phyloP scores from a whole-genome alignment of 1,140 invertebrate species.

The Atta colombica region DNA sequence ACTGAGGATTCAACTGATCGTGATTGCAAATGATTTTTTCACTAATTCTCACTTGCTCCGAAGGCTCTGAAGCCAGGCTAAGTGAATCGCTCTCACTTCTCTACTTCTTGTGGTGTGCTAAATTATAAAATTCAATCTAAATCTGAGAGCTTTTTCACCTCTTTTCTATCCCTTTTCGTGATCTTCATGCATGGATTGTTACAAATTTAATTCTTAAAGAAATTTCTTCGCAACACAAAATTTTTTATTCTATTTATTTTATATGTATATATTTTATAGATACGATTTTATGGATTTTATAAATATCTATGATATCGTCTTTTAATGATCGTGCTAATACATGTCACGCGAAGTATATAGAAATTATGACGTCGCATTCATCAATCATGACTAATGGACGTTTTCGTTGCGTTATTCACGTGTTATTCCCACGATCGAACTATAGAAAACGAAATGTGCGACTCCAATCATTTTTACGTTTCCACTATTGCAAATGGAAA shows the following conservation, averaged over 20 bases:
- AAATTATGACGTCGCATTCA: constrained; percentile 24
- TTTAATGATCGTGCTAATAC: neutral
- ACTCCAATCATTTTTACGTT: constrained; percentile 21
- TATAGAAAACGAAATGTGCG: neutral
- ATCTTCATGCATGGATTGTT: neutral
- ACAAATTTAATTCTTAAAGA: neutral
- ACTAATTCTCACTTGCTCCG: constrained; percentile 19
- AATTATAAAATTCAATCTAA: constrained; percentile 16
- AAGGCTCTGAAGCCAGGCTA: neutral
- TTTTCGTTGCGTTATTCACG: neutral
- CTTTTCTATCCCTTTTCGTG: neutral
- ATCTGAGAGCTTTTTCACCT: neutral
- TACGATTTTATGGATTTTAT: neutral
- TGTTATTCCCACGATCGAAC: constrained; percentile 23
- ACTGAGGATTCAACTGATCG: neutral
- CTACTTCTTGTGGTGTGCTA: neutral
- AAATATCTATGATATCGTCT: constrained; percentile 23
- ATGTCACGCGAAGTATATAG: constrained; percentile 2
- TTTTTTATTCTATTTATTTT: neutral
- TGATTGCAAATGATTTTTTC: constrained; percentile 49
- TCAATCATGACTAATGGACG: constrained; percentile 24
- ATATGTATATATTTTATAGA: neutral
- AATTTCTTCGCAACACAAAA: neutral
- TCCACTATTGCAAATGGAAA: constrained; percentile 8
- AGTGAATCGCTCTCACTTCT: constrained; percentile 20